Evolutionary conservation across 2,797 vertebrate species (phyloP).

Genomic region (Labeo calbasu): DNA sequence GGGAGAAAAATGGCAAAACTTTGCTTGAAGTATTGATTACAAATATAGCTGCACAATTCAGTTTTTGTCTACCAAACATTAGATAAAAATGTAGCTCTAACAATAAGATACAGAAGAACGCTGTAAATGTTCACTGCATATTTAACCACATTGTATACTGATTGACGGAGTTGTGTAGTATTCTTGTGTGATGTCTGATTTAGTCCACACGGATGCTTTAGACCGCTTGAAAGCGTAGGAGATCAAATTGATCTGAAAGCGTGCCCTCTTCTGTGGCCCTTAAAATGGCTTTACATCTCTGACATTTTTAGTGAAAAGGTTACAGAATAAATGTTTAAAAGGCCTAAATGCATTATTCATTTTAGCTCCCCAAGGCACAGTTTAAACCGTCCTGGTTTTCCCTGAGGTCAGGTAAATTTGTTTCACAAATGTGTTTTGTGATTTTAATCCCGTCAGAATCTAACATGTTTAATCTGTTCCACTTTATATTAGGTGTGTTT

Average conservation of each 20-base stretch:
- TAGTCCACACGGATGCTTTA: slow-evolving; percentile 21
- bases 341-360: slow-evolving; percentile 42
- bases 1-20: slow-evolving; percentile 14
- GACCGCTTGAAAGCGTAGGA: slow-evolving; percentile 17
- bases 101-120: neutral
- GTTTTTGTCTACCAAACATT: neutral
- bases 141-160: neutral
- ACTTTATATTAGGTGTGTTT: no score
- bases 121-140: neutral
- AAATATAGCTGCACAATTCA: neutral
- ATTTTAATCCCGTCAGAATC: neutral
- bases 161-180: neutral
- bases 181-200: neutral
- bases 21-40: slow-evolving; percentile 18
- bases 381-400: neutral
- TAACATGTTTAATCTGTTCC: neutral
- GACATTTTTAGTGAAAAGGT: slow-evolving; percentile 56
- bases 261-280: slow-evolving; percentile 30
- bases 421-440: slow-evolving; percentile 3
- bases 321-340: slow-evolving; percentile 44
- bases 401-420: slow-evolving; percentile 8
- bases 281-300: slow-evolving; percentile 34
- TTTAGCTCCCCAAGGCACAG: slow-evolving; percentile 16
- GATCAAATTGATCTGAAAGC: slow-evolving; percentile 34
- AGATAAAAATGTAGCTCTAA: neutral